Conservation (phyloP, 2,113 vertebrate species). For the Hemicordylus capensis region DNA sequence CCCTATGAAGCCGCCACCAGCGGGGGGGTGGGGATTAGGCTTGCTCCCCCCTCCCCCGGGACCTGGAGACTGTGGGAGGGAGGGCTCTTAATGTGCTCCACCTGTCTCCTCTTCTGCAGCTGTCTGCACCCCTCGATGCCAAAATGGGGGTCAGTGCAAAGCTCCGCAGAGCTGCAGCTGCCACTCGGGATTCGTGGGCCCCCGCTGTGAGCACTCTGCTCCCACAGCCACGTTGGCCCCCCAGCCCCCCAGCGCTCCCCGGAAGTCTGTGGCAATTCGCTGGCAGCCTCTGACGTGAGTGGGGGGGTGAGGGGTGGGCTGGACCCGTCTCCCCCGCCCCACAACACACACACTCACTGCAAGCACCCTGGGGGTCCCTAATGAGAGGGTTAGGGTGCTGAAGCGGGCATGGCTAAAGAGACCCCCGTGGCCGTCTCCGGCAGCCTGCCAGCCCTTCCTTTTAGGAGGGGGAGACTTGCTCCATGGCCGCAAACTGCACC, state of each 20-base stretch:
- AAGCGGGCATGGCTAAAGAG: no score
- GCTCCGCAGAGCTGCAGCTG: not conserved
- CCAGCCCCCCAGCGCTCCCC: not conserved
- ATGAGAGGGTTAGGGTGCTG: not conserved
- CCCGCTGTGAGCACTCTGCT: not conserved
- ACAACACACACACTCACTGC: no score
- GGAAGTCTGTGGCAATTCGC: not conserved
- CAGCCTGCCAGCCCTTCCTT: no score
- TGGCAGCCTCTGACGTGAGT: conserved; percentile 23
- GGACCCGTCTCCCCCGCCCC: not conserved
- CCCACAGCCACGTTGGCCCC: not conserved
- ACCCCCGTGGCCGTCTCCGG: no score
- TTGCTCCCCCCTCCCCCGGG: no score
- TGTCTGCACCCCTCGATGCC: not conserved
- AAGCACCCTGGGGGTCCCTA: not conserved
- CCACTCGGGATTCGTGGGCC: not conserved
- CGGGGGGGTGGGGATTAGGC: no score
- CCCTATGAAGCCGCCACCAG: not conserved
- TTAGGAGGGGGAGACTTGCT: no score
- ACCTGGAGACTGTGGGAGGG: no score
- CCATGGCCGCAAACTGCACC: no score
- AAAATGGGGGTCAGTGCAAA: not conserved
- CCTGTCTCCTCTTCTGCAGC: not conserved
- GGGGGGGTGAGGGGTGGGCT: not conserved
- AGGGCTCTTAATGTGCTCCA: not conserved